These are phyloP conservation scores for Drosophila histrio DNA, from an alignment of 2,888 invertebrate species.

Conservation along the genomic window DNA sequence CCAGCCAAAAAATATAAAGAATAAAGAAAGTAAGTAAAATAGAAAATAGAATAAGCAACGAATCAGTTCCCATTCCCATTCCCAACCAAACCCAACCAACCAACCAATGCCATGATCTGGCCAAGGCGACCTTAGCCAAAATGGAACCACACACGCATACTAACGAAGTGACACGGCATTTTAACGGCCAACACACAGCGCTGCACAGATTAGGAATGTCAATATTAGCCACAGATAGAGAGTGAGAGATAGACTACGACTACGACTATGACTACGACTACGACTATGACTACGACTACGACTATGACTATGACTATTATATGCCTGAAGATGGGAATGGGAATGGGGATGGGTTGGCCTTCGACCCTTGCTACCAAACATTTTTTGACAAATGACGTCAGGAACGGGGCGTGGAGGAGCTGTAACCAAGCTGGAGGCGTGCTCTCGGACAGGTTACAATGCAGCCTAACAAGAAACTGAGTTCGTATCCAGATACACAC, in stretches of 20 bases:
- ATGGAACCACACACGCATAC: constrained; percentile 73
- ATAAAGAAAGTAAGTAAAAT: neutral
- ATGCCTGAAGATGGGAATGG: neutral
- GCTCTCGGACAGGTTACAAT: constrained; percentile 39
- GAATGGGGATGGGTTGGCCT: constrained; percentile 9
- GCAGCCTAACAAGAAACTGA: constrained; percentile 50
- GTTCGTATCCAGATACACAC: constrained; percentile 9
- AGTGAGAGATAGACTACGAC: neutral
- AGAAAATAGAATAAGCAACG: neutral
- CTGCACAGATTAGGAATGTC: constrained; percentile 75
- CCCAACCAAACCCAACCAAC: neutral
- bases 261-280: constrained; percentile 12
- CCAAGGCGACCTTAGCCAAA: constrained; percentile 52
- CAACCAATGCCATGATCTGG: constrained; percentile 31
- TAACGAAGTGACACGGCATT: constrained; percentile 77
- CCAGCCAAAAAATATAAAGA: constrained; percentile 32
- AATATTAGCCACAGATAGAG: constrained; percentile 63
- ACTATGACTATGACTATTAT: constrained; percentile 11
- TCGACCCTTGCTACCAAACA: constrained; percentile 28
- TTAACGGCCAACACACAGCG: constrained; percentile 67
- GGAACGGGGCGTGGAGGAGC: constrained; percentile 45
- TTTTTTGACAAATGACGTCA: constrained; percentile 76
- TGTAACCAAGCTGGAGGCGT: constrained; percentile 35
- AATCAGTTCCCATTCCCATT: constrained; percentile 6
- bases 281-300: constrained; percentile 16